Base-by-base conservation (phyloP, 2,888 invertebrate genomes). In the Torymus tubicola region DNA sequence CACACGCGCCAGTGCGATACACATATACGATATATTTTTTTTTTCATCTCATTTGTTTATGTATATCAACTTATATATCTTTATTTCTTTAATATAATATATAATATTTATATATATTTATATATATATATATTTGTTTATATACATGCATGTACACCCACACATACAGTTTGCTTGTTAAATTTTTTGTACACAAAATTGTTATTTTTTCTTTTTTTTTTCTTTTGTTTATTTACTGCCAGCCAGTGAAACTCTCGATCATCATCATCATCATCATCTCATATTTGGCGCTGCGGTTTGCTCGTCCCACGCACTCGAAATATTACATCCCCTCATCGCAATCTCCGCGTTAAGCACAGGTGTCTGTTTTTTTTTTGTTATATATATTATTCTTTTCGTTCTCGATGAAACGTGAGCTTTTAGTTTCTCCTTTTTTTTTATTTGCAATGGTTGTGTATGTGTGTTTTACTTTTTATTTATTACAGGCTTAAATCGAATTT, bases 111-210 rank as follows among this genome's bases (percentile, higher is more conserved):
- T 58, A 52, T 80, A 80, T 82, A 75, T 81, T 76, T 81, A 50
- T 61, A 24, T 58, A 52, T 80, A 80, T 82, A 75, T 81, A 78
- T 81, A 50, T 81, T 72, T 82, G 53, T 61, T 50, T 80, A 67
- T 81, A 82, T 81, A 78, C 83, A 82, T 83, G 76, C 83, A 81
- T 83, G 78, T 80, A 80, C 78, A 82, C 68, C 58, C 82, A 78
- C 65, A 75, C 81, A 68, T 84, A 84, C 82, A 84, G 83, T 84
- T 42, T 81, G 79, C 68, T 82, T 82, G 50, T 70, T 82, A 74
- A 80, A 67, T 60, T 58, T 73, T 82, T 80, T 80, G 79, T 80
- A 80, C 82, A 80, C 61, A 74, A 80, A 82, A 68, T 69, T 68
- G 57, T 68, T 67, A 8, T 42, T 42, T 42, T 63, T 63, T 68